Base-by-base conservation (phyloP, 2,113 vertebrate species). In the Sander vitreus region DNA sequence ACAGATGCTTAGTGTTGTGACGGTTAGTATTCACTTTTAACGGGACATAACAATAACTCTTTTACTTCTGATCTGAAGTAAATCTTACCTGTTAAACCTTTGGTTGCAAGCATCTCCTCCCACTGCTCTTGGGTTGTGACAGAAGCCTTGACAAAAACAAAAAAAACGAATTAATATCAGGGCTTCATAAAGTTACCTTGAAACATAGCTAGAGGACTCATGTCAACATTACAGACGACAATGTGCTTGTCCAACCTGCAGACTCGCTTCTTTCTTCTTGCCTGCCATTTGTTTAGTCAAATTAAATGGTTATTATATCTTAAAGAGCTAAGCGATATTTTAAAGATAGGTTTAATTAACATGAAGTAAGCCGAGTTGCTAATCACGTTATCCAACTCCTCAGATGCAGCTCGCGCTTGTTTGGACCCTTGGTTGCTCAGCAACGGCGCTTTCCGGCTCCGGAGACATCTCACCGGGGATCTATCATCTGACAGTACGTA, bases 41-140 rank as follows among this genome's bases (percentile, higher is more conserved):
- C 2, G 13, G 3, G 47, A 48, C 30, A 58, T 13, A 50, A 50
- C 5, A 21, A 1, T 13, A 47, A 7, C 18, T 14, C 1, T 27
- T 27, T 63, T 50, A 16, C 9, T 5, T 73, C 6, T 64, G 0
- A 21, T 73, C 6, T 64, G 0, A 21, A 15, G 0, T 1, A 27
- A 27, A 27, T 77, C 76, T 93, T 94, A 99, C 98, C 98, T 82
- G 94, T 96, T 84, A 99, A 93, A 86, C 98, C 98, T 93, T 95
- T 97, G 47, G 93, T 95, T 45, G 92, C 88, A 60, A 99, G 94
- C 93, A 97, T 91, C 79, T 97, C 97, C 60, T 97, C 97, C 98
- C 98, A 99, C 63, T 97, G 97, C 65, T 98, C 97, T 82, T 97
- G 97, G 91, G 94, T 98, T 73, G 81, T 96, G 88, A 97, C 85